phyloP scores from a whole-genome alignment of 2,888 invertebrate species.

The Agrotis puta region DNA sequence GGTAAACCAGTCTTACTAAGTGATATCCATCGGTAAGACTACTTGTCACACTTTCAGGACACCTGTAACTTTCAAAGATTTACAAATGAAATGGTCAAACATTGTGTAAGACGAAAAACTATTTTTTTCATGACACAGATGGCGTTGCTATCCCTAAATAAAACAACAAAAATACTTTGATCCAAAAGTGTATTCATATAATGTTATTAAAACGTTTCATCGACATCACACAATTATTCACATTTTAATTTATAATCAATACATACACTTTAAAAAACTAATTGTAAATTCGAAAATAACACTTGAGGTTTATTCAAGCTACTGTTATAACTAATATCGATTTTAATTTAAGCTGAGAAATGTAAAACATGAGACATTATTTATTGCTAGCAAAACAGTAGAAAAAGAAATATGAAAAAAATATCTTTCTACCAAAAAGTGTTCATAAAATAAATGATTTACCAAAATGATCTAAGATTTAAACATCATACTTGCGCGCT shows the following conservation, averaged over 20 bases:
- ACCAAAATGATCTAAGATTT: slow-evolving; percentile 20
- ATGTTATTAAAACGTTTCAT: slow-evolving; percentile 86
- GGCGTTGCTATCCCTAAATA: slow-evolving; percentile 50
- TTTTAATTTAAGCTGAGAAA: slow-evolving; percentile 14
- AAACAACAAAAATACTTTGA: slow-evolving; percentile 76
- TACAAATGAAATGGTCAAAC: no score
- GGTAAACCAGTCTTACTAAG: no score
- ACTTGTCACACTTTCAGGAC: no score
- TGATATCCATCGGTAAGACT: no score
- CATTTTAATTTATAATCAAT: slow-evolving; percentile 76
- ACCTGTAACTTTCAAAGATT: no score
- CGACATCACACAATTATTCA: slow-evolving; percentile 90
- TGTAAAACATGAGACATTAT: background rate
- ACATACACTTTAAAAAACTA: slow-evolving; percentile 82
- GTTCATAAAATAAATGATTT: slow-evolving; percentile 10
- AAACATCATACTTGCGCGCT: slow-evolving; percentile 32
- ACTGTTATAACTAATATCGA: slow-evolving; percentile 30
- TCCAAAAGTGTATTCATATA: slow-evolving; percentile 89
- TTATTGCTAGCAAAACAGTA: slow-evolving; percentile 5
- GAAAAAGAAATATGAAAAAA: background rate
- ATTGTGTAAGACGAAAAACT: background rate
- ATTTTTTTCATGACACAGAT: slow-evolving; percentile 7
- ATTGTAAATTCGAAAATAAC: slow-evolving; percentile 88
- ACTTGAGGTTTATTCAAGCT: slow-evolving; percentile 58
- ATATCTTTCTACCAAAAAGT: background rate